Evolutionary conservation across 1,140 invertebrate species (phyloP), one percentile per base, ranked within the genome.

Genomic region (Phenacoccus solenopsis): DNA sequence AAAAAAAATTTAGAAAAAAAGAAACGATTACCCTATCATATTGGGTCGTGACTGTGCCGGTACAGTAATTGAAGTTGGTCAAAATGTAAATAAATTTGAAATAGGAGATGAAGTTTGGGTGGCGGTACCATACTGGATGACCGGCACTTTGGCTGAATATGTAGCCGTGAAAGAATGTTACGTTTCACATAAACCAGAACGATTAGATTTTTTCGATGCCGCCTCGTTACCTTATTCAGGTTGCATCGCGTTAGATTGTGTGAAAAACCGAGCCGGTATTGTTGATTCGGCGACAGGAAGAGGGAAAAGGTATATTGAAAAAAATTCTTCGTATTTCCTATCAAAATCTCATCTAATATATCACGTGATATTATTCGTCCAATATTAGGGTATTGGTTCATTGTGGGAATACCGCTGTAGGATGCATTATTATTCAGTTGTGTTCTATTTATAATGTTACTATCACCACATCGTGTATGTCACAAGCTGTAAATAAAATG

Each of bases 171-270:
- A 81, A 32, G 83, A 87, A 76, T 78, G 76, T 70, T 79, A 80
- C 73, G 82, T 86, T 27, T 80, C 80, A n/a, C 81, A 79, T 71
- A 89, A 88, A 78, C 90, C 90, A 38, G 81, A 80, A 73, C 80
- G 81, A 69, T 78, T 89, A 21, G 81, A 80, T 38, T 88, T 88
- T 74, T 85, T 88, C 77, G 84, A 85, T 59, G 86, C 87, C 25
- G 85, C 87, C 1, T 84, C 87, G 69, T 76, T 91, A 28, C 87
- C 89, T 3, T 90, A 89, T 74, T 85, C 84, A 61, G 86, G 87
- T 5, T 83, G 83, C 70, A 80, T 87, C n/a, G 85, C 84, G 0
- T 87, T 87, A 82, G 80, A 85, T 74, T 85, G 85, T 22, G 76
- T 90, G 3, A 79, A 85, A 49, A 80, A 82, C 73, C 78, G 78